These are phyloP conservation scores for Lerista edwardsae DNA, from an alignment of 2,797 vertebrate genomes.

Conservation along the genomic window DNA sequence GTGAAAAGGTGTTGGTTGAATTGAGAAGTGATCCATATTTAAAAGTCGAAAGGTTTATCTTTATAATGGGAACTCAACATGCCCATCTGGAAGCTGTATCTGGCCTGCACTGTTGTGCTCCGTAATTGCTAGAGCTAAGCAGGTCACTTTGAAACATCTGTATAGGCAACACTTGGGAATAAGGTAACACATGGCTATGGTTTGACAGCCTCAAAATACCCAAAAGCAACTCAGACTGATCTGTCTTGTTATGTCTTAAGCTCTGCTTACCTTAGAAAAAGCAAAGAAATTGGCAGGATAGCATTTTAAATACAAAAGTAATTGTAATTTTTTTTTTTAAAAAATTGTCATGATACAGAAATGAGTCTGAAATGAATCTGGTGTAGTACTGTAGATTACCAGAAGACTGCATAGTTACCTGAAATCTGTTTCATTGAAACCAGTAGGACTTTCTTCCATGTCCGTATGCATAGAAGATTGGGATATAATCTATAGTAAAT, in stretches of 20 bases:
- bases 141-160: constrained; percentile 36
- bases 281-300: background rate
- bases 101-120: constrained; percentile 25
- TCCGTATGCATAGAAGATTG: background rate
- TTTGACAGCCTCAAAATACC: background rate
- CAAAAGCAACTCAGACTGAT: background rate
- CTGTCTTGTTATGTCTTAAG: constrained; percentile 33
- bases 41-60: constrained; percentile 19
- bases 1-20: constrained; percentile 6
- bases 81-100: background rate
- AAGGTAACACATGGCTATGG: background rate
- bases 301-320: background rate
- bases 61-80: constrained; percentile 16
- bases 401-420: background rate
- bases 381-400: background rate
- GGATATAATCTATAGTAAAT: background rate
- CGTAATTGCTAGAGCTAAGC: constrained; percentile 2
- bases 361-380: constrained; percentile 16
- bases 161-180: background rate
- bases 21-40: background rate
- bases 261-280: background rate
- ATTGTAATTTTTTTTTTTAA: constrained; percentile 9
- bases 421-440: background rate
- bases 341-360: background rate
- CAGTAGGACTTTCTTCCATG: background rate